These are phyloP conservation scores for Palythoa caribaeorum DNA, from an alignment of 92 coral and sea anemone genomes.

Conservation along the genomic window DNA sequence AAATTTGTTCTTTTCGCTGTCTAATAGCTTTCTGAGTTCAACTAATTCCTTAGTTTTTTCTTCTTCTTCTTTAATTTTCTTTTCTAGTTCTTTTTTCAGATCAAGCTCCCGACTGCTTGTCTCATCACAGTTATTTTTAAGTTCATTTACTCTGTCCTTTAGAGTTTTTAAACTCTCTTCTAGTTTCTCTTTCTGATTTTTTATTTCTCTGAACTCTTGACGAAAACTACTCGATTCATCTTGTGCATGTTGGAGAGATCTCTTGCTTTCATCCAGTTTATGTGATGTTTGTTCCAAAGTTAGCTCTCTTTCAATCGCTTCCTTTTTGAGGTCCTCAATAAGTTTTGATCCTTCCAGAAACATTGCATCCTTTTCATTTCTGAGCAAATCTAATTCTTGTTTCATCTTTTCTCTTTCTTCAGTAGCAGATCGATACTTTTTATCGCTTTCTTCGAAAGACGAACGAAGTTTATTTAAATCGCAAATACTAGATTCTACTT, in stretches of 20 bases:
- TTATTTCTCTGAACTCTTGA: neutral
- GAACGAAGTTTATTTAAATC: constrained; percentile 8
- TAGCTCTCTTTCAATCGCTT: neutral
- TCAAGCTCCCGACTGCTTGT: constrained; percentile 28
- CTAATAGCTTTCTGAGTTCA: neutral
- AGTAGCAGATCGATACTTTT: constrained; percentile 1
- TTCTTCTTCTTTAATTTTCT: neutral
- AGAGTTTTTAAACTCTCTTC: constrained; percentile 12
- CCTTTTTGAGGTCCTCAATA: constrained; percentile 25
- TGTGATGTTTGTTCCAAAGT: neutral
- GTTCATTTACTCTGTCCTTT: neutral
- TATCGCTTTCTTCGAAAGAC: constrained; percentile 13
- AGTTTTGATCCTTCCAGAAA: constrained; percentile 38
- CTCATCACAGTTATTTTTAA: constrained; percentile 17
- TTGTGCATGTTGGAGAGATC: neutral
- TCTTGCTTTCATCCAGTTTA: constrained; percentile 4
- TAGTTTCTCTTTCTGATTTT: constrained; percentile 5
- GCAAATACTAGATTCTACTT: constrained; percentile 57
- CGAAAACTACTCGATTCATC: neutral
- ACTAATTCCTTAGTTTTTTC: neutral
- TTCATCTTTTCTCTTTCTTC: constrained; percentile 37
- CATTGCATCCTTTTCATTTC: constrained; percentile 61
- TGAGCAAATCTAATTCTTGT: constrained; percentile 42
- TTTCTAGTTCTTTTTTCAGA: constrained; percentile 26
- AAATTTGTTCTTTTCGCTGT: constrained; percentile 15